phyloP scores from a whole-genome alignment of 2,888 invertebrate species.

The Apoda limacodes region DNA sequence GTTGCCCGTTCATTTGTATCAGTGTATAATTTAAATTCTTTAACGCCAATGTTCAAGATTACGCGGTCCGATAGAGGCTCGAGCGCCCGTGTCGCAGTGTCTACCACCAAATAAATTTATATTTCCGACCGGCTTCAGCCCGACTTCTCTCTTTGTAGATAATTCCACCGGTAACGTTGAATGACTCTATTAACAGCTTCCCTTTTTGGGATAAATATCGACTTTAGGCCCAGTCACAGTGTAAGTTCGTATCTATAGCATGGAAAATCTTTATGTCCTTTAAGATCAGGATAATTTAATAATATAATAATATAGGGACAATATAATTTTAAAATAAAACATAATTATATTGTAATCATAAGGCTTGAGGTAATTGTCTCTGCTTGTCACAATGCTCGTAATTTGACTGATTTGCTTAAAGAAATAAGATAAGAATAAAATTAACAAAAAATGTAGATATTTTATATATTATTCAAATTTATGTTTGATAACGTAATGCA shows the following conservation, averaged over 20 bases:
- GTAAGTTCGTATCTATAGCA: slow-evolving; percentile 26
- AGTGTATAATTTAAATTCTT: slow-evolving; percentile 69
- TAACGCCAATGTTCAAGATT: slow-evolving; percentile 71
- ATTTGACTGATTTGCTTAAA: too few species aligned
- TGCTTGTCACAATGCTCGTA: too few species aligned
- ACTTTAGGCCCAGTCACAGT: slow-evolving; percentile 42
- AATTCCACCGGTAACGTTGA: slow-evolving; percentile 68
- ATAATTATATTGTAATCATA: too few species aligned
- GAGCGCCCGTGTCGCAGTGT: slow-evolving; percentile 63
- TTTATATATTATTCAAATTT: too few species aligned
- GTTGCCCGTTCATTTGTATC: slow-evolving; percentile 68
- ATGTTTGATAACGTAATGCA: too few species aligned
- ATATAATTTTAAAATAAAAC: too few species aligned
- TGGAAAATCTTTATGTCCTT: too few species aligned
- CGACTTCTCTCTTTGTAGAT: slow-evolving; percentile 66
- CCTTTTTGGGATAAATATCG: slow-evolving; percentile 67
- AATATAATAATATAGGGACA: too few species aligned
- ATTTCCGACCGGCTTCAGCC: slow-evolving; percentile 60
- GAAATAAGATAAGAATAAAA: too few species aligned
- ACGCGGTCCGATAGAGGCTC: slow-evolving; percentile 61
- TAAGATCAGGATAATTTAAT: too few species aligned
- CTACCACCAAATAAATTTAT: slow-evolving; percentile 68
- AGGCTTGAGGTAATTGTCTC: too few species aligned
- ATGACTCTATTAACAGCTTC: slow-evolving; percentile 71
- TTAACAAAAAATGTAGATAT: too few species aligned